phyloP scores from a whole-genome alignment of 2,797 vertebrate species.

The Steatocranus sp. region DNA sequence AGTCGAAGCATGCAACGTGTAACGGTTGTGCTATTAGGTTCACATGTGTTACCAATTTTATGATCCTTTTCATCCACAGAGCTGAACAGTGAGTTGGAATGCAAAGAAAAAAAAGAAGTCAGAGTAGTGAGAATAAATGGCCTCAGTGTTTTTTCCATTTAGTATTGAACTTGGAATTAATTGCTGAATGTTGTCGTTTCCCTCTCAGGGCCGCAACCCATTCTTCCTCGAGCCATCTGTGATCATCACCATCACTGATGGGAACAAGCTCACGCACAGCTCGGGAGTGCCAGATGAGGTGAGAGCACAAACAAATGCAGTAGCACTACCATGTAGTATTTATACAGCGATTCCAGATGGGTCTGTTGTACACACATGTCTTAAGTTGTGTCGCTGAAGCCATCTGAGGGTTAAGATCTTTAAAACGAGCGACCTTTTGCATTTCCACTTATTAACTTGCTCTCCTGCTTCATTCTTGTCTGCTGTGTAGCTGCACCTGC shows the following conservation, averaged over 20 bases:
- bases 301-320: slow-evolving; percentile 49
- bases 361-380: not conserved
- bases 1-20: not conserved
- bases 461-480: not conserved
- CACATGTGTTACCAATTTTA: not conserved
- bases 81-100: not conserved
- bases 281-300: slow-evolving; percentile 96
- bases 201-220: slow-evolving; percentile 90
- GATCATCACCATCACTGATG: slow-evolving; percentile 99
- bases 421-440: not conserved
- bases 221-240: slow-evolving; percentile 98
- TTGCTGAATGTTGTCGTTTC: slow-evolving; percentile 22
- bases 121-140: not conserved
- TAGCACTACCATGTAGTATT: not conserved
- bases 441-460: not conserved
- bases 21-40: not conserved
- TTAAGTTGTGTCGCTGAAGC: not conserved
- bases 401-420: not conserved
- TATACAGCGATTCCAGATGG: not conserved
- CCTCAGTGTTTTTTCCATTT: not conserved
- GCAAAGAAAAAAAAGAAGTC: not conserved
- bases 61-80: not conserved
- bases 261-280: slow-evolving; percentile 94
- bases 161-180: slow-evolving; percentile 18
- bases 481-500: slow-evolving; percentile 87